phyloP scores from a whole-genome alignment of 2,888 invertebrate species.

The Anoplius nigerrimus region DNA sequence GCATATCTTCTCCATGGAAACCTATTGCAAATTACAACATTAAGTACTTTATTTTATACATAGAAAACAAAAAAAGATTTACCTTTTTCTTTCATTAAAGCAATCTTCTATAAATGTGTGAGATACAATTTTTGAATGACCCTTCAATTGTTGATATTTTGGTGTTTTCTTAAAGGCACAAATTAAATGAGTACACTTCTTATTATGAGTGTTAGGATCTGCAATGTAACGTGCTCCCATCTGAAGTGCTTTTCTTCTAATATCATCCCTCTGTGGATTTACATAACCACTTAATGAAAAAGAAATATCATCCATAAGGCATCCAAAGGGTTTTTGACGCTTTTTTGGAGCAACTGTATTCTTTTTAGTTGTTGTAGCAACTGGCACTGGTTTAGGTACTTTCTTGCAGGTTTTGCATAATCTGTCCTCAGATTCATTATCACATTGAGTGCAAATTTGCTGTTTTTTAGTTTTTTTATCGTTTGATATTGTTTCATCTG shows the following conservation, averaged over 20 bases:
- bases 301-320: constrained; percentile 62
- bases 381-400: constrained; percentile 41
- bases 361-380: not conserved
- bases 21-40: constrained; percentile 48
- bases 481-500: not conserved
- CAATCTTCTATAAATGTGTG: constrained; percentile 69
- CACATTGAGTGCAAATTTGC: constrained; percentile 54
- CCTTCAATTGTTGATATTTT: constrained; percentile 65
- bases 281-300: constrained; percentile 72
- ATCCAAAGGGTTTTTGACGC: constrained; percentile 56
- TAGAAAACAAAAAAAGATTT: constrained; percentile 1
- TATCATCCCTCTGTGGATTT: constrained; percentile 70
- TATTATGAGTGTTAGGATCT: constrained; percentile 66
- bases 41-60: not conserved
- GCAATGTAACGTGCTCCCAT: constrained; percentile 71
- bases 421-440: constrained; percentile 47
- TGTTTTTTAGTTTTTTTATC: constrained; percentile 29
- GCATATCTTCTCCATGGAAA: constrained; percentile 72
- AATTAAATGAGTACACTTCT: constrained; percentile 67
- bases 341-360: constrained; percentile 7
- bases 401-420: constrained; percentile 60
- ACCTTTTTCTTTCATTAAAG: constrained; percentile 67
- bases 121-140: constrained; percentile 65
- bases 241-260: constrained; percentile 67
- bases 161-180: constrained; percentile 73